These are phyloP conservation scores for Drosophila macrothrix DNA, from an alignment of 2,888 invertebrate genomes.

Conservation along the genomic window DNA sequence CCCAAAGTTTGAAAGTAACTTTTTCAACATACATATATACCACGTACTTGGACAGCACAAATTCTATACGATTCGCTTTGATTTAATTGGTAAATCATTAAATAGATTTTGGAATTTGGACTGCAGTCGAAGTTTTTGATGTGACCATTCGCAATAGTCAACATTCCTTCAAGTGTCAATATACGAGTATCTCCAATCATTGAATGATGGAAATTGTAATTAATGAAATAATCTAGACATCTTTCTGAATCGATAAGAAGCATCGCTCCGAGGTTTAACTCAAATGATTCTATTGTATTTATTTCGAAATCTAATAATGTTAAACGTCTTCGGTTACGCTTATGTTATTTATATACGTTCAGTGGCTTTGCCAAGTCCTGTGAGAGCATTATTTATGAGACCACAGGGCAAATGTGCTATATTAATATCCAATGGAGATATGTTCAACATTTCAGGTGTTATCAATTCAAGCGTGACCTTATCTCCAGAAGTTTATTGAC, in stretches of 20 bases:
- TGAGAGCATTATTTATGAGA: constrained; percentile 18
- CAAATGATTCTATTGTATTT: constrained; percentile 1
- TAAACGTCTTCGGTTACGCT: constrained; percentile 3
- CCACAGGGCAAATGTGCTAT: constrained; percentile 33
- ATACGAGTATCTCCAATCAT: neutral
- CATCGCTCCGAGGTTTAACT: neutral
- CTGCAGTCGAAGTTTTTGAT: neutral
- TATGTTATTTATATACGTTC: constrained; percentile 8
- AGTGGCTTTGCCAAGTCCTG: neutral
- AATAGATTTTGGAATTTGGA: constrained; percentile 10
- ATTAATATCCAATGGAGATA: neutral
- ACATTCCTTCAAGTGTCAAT: neutral
- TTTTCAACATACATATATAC: constrained; percentile 45
- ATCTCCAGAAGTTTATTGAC: constrained; percentile 2
- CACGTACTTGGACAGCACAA: constrained; percentile 9
- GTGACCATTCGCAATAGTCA: neutral
- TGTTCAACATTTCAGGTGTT: neutral
- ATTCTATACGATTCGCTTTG: constrained; percentile 11
- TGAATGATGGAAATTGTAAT: neutral
- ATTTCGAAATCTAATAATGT: neutral
- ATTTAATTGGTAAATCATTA: constrained; percentile 44
- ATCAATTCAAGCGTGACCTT: neutral
- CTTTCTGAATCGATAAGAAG: neutral
- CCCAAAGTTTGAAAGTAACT: constrained; percentile 62
- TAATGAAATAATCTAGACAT: neutral